Conservation (phyloP, 1,140 invertebrate genomes). For the Spodoptera litura region DNA sequence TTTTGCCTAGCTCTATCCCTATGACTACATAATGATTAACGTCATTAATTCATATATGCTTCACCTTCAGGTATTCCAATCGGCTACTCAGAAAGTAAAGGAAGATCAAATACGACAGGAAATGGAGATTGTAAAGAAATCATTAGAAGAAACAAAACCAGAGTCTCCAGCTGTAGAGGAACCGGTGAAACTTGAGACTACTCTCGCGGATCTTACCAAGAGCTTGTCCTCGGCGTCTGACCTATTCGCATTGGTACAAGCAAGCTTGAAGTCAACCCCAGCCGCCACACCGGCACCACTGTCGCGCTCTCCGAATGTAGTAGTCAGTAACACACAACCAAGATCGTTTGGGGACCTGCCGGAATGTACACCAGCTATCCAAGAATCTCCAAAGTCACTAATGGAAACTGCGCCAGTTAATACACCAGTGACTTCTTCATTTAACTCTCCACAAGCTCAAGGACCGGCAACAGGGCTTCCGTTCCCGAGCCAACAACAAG, state of each 20-base stretch:
- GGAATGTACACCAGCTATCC: conserved; percentile 44
- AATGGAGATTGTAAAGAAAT: conserved; percentile 82
- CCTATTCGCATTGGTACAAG: conserved; percentile 76
- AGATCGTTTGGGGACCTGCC: conserved; percentile 74
- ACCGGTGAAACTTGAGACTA: neutral
- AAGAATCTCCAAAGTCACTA: conserved; percentile 22
- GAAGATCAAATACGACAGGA: conserved; percentile 80
- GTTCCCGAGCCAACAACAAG: conserved; percentile 7
- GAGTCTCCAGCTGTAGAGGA: neutral
- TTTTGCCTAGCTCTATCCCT: neutral
- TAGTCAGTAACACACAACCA: conserved; percentile 64
- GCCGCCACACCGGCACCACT: conserved; percentile 14
- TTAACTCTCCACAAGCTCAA: neutral
- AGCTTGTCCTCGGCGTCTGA: conserved; percentile 72
- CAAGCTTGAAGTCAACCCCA: conserved; percentile 65
- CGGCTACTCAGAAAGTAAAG: conserved; percentile 78
- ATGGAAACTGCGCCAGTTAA: neutral
- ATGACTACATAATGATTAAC: too few relatives aligned
- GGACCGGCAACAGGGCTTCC: neutral
- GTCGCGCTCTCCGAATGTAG: conserved; percentile 54
- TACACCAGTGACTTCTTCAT: neutral
- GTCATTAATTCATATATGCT: neutral
- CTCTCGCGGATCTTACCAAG: conserved; percentile 49
- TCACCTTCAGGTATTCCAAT: conserved; percentile 71
- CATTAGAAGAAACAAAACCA: conserved; percentile 65